These are phyloP conservation scores for Myotis daubentonii DNA, from an alignment of 2,797 vertebrate species.

Conservation along the genomic window DNA sequence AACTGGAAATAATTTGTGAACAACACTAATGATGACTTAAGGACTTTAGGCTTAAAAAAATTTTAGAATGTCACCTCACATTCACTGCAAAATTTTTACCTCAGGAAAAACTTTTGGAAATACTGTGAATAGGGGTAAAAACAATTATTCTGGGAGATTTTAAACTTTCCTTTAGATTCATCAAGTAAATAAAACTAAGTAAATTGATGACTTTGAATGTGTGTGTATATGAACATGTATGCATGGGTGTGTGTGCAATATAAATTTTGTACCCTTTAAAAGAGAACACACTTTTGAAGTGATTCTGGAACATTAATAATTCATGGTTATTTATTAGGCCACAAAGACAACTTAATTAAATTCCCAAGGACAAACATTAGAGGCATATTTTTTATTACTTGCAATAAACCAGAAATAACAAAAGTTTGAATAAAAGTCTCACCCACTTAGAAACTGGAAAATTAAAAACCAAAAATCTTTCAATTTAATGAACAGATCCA, in stretches of 20 bases:
- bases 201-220: background rate
- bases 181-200: background rate
- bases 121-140: background rate
- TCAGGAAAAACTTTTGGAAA: background rate
- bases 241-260: background rate
- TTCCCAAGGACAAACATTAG: background rate
- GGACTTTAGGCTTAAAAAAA: background rate
- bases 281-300: background rate
- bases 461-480: constrained; percentile 2
- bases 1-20: background rate
- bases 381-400: background rate
- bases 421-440: background rate
- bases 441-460: background rate
- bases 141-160: background rate
- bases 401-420: constrained; percentile 16
- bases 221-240: background rate
- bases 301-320: background rate
- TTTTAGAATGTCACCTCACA: background rate
- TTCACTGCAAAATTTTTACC: background rate
- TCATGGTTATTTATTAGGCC: background rate
- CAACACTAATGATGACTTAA: background rate
- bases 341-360: background rate
- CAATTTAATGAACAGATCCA: background rate
- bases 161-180: background rate
- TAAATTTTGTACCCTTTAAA: background rate